Evolutionary conservation across 2,888 invertebrate genomes (phyloP), one percentile per base, ranked within the genome.

Genomic region (Drosophila birchii): DNA sequence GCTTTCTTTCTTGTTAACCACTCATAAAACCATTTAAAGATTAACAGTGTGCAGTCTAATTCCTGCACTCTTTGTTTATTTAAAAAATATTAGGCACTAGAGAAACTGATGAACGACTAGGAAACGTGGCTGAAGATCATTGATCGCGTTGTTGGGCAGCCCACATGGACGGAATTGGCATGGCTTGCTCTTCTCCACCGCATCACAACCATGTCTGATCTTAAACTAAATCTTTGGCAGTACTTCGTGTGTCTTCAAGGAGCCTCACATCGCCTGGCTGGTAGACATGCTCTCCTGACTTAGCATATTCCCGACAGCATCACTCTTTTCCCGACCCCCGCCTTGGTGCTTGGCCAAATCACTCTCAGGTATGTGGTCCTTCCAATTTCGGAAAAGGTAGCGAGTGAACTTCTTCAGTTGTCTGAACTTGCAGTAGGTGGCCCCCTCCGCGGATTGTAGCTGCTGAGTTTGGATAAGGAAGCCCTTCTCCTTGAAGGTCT

Each of bases 401-500:
- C 98, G 94, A 0, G 98, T 98, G 90, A 98, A 98, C 91, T 98
- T 98, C 77, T 97, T 94, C 32, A 98, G 93, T 90, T 98, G 98
- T 53, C 98, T 93, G 91, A 98, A 98, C 92, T 98, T 98, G 92
- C 98, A 98, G 89, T 98, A 98, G 0, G 98, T 98, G 0, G 98
- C 97, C 0, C 98, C 98, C 90, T 98, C 98, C 0, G 98, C 97
- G 0, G 97, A 97, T 90, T 98, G 97, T 57, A 98, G 93, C 90
- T 98, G 98, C 91, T 98, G 98, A 0, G 98, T 98, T 91, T 98
- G 98, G 63, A 98, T 98, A 54, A 98, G 93, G 91, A 98, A 98
- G 0, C 98, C 98, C 88, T 97, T 97, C 90, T 98, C 98, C 86
- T 97, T 97, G 90, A 98, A 98, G 0, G 97, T 97, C 91, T 97